phyloP scores from a whole-genome alignment of 1,140 invertebrate species.

The Drosophila dunni region DNA sequence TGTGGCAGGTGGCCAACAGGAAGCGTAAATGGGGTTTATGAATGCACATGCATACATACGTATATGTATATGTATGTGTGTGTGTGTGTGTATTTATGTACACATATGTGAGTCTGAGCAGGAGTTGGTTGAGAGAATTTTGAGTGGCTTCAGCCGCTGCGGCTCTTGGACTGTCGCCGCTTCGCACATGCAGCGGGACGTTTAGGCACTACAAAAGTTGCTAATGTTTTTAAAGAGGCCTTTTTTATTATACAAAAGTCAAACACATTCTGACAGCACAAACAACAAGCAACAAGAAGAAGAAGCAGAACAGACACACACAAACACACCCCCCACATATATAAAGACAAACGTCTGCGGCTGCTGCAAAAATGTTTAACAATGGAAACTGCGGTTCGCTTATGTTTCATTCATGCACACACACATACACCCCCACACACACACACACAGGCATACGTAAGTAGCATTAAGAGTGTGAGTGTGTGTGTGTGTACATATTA shows the following conservation, averaged over 20 bases:
- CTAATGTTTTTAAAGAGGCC: conserved; percentile 82
- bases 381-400: conserved; percentile 66
- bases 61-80: conserved; percentile 13
- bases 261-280: conserved; percentile 77
- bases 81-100: not conserved
- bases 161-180: conserved; percentile 10
- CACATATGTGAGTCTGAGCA: not conserved
- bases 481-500: conserved; percentile 50
- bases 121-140: conserved; percentile 46
- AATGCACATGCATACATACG: conserved; percentile 22
- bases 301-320: conserved; percentile 7
- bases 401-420: conserved; percentile 72
- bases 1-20: conserved; percentile 63
- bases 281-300: conserved; percentile 27
- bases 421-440: conserved; percentile 68
- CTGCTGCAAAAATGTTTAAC: conserved; percentile 68
- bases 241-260: conserved; percentile 83
- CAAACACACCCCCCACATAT: conserved; percentile 12
- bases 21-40: conserved; percentile 9
- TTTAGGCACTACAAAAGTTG: conserved; percentile 82
- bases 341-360: conserved; percentile 32
- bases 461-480: conserved; percentile 32
- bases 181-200: conserved; percentile 63
- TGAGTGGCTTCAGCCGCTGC: conserved; percentile 25
- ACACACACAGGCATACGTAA: conserved; percentile 42